These are phyloP conservation scores for Phragmatobia fuliginosa DNA, from an alignment of 2,888 invertebrate genomes.

Conservation along the genomic window DNA sequence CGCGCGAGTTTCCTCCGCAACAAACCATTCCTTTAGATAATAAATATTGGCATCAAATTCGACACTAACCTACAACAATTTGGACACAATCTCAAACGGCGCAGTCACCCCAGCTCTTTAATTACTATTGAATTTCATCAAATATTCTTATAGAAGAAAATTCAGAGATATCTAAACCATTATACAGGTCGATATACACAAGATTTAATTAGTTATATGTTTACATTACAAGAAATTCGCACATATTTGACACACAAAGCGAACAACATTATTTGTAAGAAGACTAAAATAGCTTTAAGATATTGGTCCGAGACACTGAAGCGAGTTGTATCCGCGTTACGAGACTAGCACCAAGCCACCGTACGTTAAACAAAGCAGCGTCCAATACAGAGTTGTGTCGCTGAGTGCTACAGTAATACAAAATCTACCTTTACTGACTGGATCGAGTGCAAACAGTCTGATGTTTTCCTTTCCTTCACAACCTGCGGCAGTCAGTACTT, in stretches of 20 bases:
- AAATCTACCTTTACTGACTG: slow-evolving; percentile 67
- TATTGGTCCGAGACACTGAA: slow-evolving; percentile 86
- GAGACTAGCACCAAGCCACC: slow-evolving; percentile 85
- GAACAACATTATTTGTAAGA: slow-evolving; percentile 79
- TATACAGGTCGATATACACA: slow-evolving; percentile 85
- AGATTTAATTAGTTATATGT: slow-evolving; percentile 78
- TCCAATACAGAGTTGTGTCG: slow-evolving; percentile 50
- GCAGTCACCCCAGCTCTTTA: slow-evolving; percentile 71
- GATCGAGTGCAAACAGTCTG: slow-evolving; percentile 29
- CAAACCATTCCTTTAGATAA: slow-evolving; percentile 55
- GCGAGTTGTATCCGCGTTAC: slow-evolving; percentile 78
- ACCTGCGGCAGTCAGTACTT: slow-evolving; percentile 53
- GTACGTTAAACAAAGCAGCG: slow-evolving; percentile 75
- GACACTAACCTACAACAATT: slow-evolving; percentile 81
- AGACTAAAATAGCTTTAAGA: slow-evolving; percentile 79
- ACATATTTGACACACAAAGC: slow-evolving; percentile 87
- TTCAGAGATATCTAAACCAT: slow-evolving; percentile 83
- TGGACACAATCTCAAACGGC: slow-evolving; percentile 75
- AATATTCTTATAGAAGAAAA: slow-evolving; percentile 79
- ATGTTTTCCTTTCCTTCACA: slow-evolving; percentile 47
- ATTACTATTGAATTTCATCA: slow-evolving; percentile 73
- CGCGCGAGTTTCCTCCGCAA: slow-evolving; percentile 59
- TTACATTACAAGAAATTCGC: slow-evolving; percentile 84
- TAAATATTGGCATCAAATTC: slow-evolving; percentile 78
- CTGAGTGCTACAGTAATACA: slow-evolving; percentile 58